Percentiles rank a stretch among this genome's conserved stretches.
These are phyloP conservation scores for Parazoanthus swiftii DNA, from an alignment of 92 coral and sea anemone species.

Conservation along the genomic window DNA sequence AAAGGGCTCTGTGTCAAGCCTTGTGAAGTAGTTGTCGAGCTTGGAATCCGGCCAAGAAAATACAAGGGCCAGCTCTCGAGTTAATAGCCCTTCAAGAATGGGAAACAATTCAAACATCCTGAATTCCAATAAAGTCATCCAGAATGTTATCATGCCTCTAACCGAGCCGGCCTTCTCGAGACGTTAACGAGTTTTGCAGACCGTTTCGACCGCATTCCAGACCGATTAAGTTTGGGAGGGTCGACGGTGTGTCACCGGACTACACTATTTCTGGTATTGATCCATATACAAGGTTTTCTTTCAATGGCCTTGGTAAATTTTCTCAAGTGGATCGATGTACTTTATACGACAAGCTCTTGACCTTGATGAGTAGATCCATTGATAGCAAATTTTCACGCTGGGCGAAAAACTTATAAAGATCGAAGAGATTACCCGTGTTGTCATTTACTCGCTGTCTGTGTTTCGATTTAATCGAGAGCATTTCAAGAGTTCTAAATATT, in stretches of 20 bases:
- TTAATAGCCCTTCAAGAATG: constrained; percentile 21
- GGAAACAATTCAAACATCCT: constrained; percentile 38
- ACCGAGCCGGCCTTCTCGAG: constrained; percentile 18
- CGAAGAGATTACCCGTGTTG: background rate
- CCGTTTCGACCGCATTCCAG: constrained; percentile 28
- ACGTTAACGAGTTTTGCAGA: constrained; percentile 44
- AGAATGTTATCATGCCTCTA: constrained; percentile 29
- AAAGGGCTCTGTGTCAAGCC: background rate
- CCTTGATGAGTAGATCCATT: background rate
- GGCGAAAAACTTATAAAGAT: background rate
- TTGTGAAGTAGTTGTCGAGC: background rate
- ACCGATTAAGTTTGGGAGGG: constrained; percentile 29
- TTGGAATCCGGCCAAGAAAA: constrained; percentile 11
- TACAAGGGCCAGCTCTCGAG: constrained; percentile 28
- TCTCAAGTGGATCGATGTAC: constrained; percentile 39
- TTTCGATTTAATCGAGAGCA: background rate
- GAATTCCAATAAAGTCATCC: constrained; percentile 39
- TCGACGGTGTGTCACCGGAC: background rate
- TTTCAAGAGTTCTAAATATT: background rate
- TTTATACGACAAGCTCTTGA: constrained; percentile 32
- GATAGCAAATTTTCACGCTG: constrained; percentile 23
- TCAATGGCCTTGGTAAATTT: constrained; percentile 12
- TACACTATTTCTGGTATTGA: background rate
- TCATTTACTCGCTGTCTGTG: background rate
- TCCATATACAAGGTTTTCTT: background rate